These are phyloP conservation scores for Channa striata DNA, from an alignment of 2,797 vertebrate species.

Conservation along the genomic window DNA sequence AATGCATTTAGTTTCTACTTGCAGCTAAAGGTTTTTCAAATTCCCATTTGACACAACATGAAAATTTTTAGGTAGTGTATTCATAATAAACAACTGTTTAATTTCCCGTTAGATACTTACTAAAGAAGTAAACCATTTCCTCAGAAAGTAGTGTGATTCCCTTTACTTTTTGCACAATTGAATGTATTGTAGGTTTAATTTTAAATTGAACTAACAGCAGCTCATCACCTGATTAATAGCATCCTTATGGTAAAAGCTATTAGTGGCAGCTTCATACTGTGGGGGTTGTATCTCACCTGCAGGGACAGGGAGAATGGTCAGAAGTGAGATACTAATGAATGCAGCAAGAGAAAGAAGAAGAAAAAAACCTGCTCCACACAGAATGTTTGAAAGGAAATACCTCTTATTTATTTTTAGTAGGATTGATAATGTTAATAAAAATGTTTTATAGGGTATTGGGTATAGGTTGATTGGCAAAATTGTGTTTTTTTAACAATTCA, in stretches of 20 bases:
- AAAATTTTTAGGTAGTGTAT: conserved; percentile 3
- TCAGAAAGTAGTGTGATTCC: background rate
- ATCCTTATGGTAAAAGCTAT: background rate
- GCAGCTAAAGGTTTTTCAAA: conserved; percentile 1
- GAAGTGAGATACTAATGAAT: no score
- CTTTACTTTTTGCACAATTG: background rate
- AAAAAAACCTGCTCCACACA: no score
- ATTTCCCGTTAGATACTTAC: conserved; percentile 2
- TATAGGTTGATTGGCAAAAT: no score
- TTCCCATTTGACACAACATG: background rate
- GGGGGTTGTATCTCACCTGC: no score
- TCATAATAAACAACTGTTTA: conserved; percentile 21
- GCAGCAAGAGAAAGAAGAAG: no score
- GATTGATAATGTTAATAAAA: no score
- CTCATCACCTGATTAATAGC: background rate
- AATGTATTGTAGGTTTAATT: background rate
- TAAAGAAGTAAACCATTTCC: background rate
- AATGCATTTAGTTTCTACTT: background rate
- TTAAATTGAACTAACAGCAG: background rate
- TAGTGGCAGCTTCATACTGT: no score
- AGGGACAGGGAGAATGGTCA: no score
- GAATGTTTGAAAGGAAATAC: no score
- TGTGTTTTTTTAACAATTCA: no score
- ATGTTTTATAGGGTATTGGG: no score
- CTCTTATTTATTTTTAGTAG: no score